These are phyloP conservation scores for Xiphias gladius DNA, from an alignment of 2,113 vertebrate genomes.

Conservation along the genomic window DNA sequence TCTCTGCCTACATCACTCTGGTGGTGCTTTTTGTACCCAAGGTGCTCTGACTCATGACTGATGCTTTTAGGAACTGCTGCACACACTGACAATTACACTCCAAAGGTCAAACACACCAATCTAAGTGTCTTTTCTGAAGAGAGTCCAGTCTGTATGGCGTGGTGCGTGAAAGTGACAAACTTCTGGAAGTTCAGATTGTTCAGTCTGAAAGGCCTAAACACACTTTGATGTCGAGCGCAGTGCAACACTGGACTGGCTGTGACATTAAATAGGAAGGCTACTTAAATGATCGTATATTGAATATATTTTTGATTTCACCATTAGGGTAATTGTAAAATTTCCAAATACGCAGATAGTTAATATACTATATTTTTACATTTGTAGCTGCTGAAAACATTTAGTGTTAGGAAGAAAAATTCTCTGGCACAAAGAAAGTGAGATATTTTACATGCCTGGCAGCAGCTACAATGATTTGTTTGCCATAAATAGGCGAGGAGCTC, in stretches of 20 bases:
- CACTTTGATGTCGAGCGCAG: not conserved
- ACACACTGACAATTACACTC: not conserved
- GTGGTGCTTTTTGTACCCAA: conserved; percentile 97
- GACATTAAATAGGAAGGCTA: not conserved
- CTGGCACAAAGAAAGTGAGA: conserved; percentile 27
- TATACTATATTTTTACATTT: not conserved
- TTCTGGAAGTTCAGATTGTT: not conserved
- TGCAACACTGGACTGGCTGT: not conserved
- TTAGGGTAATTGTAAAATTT: not conserved
- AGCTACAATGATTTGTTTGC: conserved; percentile 11
- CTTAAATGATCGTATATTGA: not conserved
- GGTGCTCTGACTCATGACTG: conserved; percentile 76
- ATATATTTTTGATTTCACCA: not conserved
- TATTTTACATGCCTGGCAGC: conserved; percentile 24
- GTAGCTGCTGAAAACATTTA: conserved; percentile 23
- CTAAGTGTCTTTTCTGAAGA: conserved; percentile 11
- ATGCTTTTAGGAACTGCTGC: conserved; percentile 18
- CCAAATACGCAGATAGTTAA: not conserved
- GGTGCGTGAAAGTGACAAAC: conserved; percentile 2
- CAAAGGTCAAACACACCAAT: conserved; percentile 24
- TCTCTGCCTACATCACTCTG: conserved; percentile 96
- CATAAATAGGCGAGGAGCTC: conserved; percentile 20
- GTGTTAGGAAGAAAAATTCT: not conserved
- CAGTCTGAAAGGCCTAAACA: not conserved
- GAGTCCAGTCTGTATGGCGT: not conserved